Percentiles rank a stretch among this genome's conserved stretches.
Evolutionary conservation across 2,888 invertebrate species (phyloP).

Genomic region (Elegia similella): DNA sequence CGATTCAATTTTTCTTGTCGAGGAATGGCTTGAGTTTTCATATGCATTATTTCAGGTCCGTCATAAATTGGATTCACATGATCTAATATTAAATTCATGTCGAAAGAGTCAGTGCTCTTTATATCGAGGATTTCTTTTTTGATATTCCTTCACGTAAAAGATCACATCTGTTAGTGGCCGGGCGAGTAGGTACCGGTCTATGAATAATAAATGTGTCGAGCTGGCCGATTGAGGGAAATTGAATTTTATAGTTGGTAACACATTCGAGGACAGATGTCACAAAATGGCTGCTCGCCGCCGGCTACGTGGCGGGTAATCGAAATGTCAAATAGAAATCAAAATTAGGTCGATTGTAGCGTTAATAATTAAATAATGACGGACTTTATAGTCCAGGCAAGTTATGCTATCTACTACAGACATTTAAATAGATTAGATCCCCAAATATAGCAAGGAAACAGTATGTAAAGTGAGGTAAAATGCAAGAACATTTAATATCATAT

Average conservation of each 20-base stretch:
- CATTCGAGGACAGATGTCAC: constrained; percentile 80
- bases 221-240: constrained; percentile 80
- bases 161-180: constrained; percentile 79
- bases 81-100: constrained; percentile 66
- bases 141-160: constrained; percentile 79
- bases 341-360: constrained; percentile 81
- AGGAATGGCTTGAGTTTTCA: constrained; percentile 38
- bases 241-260: constrained; percentile 81
- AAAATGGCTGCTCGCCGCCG: constrained; percentile 72
- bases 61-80: constrained; percentile 54
- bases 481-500: no score
- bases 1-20: constrained; percentile 49
- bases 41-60: constrained; percentile 42
- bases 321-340: constrained; percentile 81
- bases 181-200: constrained; percentile 74
- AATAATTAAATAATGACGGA: constrained; percentile 78
- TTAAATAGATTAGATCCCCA: no score
- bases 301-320: constrained; percentile 70
- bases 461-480: no score
- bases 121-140: constrained; percentile 65
- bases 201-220: constrained; percentile 80
- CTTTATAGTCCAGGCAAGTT: constrained; percentile 20
- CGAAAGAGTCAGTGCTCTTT: constrained; percentile 60
- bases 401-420: no score
- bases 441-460: no score